These are phyloP conservation scores for Mirounga angustirostris DNA, from an alignment of 2,113 vertebrate genomes.

Conservation along the genomic window DNA sequence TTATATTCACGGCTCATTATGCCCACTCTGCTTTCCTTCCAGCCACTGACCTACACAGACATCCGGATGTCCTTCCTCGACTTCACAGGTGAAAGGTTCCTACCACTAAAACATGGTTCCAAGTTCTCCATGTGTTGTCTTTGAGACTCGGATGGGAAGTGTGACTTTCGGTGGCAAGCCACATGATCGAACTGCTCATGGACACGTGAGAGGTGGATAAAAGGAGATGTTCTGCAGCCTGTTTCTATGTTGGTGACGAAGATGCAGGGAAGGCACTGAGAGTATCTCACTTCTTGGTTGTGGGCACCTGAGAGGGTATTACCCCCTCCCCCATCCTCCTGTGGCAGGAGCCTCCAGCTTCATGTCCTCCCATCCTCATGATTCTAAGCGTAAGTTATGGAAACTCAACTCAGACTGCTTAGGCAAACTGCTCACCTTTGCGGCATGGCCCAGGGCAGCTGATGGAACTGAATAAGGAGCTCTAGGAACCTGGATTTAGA, in stretches of 20 bases:
- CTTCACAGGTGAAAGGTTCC: neutral
- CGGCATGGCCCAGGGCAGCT: neutral
- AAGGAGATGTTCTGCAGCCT: neutral
- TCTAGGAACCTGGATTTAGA: neutral
- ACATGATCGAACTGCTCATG: neutral
- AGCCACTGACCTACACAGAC: neutral
- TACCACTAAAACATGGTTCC: neutral
- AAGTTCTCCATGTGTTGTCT: neutral
- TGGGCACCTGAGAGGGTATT: neutral
- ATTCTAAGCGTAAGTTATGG: neutral
- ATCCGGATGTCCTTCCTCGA: neutral
- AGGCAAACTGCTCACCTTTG: neutral
- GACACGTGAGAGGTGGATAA: neutral
- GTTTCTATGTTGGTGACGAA: conserved; percentile 37
- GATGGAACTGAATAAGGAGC: neutral
- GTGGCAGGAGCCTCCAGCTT: fast-evolving
- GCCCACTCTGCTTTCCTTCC: neutral
- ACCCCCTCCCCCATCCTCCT: neutral
- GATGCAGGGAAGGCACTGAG: neutral
- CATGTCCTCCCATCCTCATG: neutral
- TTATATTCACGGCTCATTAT: neutral
- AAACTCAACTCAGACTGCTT: neutral
- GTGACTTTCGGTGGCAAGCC: conserved; percentile 23
- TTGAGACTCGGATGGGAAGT: neutral
- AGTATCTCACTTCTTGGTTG: neutral